phyloP scores from a whole-genome alignment of 2,797 vertebrate genomes.

The Malurus leucopterus region DNA sequence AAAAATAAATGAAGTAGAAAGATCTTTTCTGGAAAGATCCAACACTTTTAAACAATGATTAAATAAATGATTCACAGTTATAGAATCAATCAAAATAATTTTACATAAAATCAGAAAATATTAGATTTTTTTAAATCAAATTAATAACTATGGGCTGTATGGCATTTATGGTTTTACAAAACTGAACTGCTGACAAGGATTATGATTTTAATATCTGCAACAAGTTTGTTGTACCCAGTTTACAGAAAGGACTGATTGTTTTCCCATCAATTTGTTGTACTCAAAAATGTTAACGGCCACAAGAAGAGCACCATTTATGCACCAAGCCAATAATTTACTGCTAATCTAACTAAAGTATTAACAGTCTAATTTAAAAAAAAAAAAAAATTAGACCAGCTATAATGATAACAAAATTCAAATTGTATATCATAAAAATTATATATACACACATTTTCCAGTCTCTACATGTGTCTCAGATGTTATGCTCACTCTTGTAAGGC shows the following conservation, averaged over 20 bases:
- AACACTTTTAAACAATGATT: background rate
- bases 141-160: background rate
- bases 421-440: background rate
- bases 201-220: background rate
- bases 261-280: background rate
- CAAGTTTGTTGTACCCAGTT: background rate
- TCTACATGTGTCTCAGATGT: rapidly evolving
- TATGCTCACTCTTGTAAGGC: rapidly evolving
- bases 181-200: background rate
- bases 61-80: background rate
- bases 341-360: background rate
- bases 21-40: background rate
- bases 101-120: background rate
- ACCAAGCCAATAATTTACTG: background rate
- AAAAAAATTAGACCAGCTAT: background rate
- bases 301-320: background rate
- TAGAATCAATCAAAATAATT: background rate
- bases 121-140: background rate
- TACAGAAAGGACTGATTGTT: background rate
- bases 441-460: background rate
- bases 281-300: background rate
- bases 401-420: background rate
- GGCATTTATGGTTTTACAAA: background rate
- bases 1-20: background rate
- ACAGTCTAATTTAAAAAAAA: background rate